Conservation (phyloP, 2,888 invertebrate species). For the Acrobasis consociella region DNA sequence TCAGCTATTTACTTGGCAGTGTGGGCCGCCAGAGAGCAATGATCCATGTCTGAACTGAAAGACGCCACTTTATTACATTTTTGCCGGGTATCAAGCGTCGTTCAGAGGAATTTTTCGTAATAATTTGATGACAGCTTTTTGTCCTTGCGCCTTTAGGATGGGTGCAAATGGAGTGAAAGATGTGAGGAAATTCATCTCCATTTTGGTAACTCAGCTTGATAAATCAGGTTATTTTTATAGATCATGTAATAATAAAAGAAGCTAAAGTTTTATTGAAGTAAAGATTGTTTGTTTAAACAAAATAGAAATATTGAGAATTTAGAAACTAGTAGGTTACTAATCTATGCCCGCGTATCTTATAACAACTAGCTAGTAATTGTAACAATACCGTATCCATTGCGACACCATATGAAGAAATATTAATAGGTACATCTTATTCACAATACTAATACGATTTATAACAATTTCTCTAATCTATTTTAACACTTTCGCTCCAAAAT, state of each 20-base stretch:
- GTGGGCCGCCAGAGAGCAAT: conserved; percentile 29
- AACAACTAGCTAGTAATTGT: too few species aligned
- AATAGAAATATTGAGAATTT: too few species aligned
- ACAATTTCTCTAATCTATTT: too few species aligned
- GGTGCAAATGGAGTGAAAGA: conserved; percentile 54
- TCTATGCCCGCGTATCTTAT: too few species aligned
- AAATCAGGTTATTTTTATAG: conserved; percentile 48
- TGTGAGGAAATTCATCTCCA: conserved; percentile 59
- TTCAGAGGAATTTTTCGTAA: conserved; percentile 50
- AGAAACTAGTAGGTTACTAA: too few species aligned
- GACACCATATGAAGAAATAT: too few species aligned
- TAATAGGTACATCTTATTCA: too few species aligned
- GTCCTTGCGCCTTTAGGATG: conserved; percentile 41
- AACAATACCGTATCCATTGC: too few species aligned
- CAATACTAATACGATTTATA: too few species aligned
- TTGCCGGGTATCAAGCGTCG: conserved; percentile 42
- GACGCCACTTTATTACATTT: conserved; percentile 44
- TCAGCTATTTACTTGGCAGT: conserved; percentile 11
- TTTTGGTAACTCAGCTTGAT: conserved; percentile 56
- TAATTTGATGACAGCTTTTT: conserved; percentile 49
- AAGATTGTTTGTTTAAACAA: too few species aligned
- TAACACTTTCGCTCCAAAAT: too few species aligned
- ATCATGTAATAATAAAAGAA: conserved; percentile 26
- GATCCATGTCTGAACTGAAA: conserved; percentile 36
- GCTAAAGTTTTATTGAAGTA: too few species aligned